Evolutionary conservation across 2,888 invertebrate genomes (phyloP), one percentile per base, ranked within the genome.

Genomic region (Syrphus vitripennis): DNA sequence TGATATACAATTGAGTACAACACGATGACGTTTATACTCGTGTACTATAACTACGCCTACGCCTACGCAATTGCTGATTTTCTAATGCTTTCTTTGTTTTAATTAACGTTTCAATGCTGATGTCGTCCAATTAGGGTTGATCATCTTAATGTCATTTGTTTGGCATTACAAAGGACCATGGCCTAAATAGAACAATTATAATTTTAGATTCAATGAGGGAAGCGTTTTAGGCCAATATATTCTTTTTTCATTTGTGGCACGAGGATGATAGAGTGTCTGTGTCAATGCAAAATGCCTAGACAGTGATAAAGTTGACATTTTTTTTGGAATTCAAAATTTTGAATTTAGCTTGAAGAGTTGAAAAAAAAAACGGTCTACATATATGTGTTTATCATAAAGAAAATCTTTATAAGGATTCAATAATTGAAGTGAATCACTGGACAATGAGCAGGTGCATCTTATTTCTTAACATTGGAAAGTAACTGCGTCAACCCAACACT

Each of bases 121-220:
- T 79, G 82, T 69, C 79, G 87, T 74, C 87, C 87, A 87, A 87
- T 87, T 87, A 87, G 86, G 76, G 86, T 70, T 82, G 86, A 87
- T 87, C 79, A 83, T 83, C 87, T 87, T 87, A 87, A 87, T 78
- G 87, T 86, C 87, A 86, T 79, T 87, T 84, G 42, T 65, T 67
- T 71, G 3, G 34, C 7, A 57, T 31, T 19, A 21, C 26, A 29
- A 55, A 55, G 10, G 29, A 31, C 50, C 24, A 24, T 50, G 24
- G 29, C 29, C 29, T 26, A 29, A 55, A n/a, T 7, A 16, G 31
- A 16, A 31, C 31, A 55, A 29, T 55, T 26, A 14, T 14, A 9
- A 42, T 16, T 42, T n/a, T 55, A 10, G 10, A 29, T 10, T 16
- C 10, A 29, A 55, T 31, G 29, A 55, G 31, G 29, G 31, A 55